Percentiles rank a stretch among this genome's conserved stretches.
phyloP scores from a whole-genome alignment of 2,113 vertebrate species.

The Elachura formosa region DNA sequence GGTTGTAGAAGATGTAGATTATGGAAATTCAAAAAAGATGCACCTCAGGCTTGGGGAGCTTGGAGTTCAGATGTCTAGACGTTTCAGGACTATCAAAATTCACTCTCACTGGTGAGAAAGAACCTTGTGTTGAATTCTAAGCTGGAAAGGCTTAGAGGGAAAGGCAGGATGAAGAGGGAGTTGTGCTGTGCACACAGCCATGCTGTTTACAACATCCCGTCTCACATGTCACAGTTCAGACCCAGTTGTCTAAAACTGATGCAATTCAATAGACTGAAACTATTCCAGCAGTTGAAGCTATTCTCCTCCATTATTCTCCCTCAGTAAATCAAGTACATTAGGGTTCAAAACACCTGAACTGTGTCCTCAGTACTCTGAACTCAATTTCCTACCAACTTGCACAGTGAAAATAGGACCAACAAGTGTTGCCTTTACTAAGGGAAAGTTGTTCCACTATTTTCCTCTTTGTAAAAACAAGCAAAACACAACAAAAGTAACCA shows the following conservation, averaged over 20 bases:
- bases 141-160: neutral
- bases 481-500: neutral
- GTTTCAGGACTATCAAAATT: neutral
- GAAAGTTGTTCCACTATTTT: neutral
- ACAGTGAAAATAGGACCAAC: neutral
- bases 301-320: conserved; percentile 66
- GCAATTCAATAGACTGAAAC: conserved; percentile 68
- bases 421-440: neutral
- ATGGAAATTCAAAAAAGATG: neutral
- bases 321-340: conserved; percentile 51
- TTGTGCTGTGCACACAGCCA: neutral
- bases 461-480: neutral
- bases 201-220: neutral
- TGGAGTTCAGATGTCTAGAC: neutral
- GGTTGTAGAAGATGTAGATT: neutral
- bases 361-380: conserved; percentile 67
- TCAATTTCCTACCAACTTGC: conserved; percentile 66
- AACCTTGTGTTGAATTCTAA: neutral
- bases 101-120: neutral
- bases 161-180: neutral
- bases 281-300: conserved; percentile 18
- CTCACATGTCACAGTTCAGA: conserved; percentile 64
- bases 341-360: conserved; percentile 70
- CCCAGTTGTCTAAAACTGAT: conserved; percentile 61
- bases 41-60: neutral